These are phyloP conservation scores for Pterostichus madidus DNA, from an alignment of 2,888 invertebrate genomes.

Conservation along the genomic window DNA sequence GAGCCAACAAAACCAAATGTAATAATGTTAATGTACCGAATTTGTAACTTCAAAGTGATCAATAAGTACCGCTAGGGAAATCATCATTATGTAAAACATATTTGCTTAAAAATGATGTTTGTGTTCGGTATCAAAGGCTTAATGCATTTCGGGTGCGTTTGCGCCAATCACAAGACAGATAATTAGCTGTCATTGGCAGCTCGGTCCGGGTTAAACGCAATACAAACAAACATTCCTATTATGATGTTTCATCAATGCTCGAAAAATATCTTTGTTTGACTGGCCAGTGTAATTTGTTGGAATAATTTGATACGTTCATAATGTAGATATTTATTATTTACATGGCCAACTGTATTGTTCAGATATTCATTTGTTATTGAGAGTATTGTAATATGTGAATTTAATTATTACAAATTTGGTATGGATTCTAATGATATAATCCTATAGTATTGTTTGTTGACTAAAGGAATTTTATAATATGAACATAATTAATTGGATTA, in stretches of 20 bases:
- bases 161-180: constrained; percentile 3
- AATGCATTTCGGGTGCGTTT: background rate
- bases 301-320: constrained; percentile 9
- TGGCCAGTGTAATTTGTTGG: background rate
- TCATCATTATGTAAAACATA: constrained; percentile 22
- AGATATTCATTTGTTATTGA: constrained; percentile 1
- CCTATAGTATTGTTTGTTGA: too few relatives aligned
- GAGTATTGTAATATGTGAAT: background rate
- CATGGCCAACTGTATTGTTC: background rate
- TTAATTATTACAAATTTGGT: background rate
- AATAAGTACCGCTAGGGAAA: constrained; percentile 9
- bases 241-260: background rate
- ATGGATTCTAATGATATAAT: too few relatives aligned
- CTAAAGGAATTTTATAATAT: background rate
- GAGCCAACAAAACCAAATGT: background rate
- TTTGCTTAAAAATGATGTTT: constrained; percentile 18
- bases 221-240: background rate
- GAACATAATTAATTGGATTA: too few relatives aligned
- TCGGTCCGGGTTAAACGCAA: background rate
- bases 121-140: constrained; percentile 18
- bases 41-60: constrained; percentile 26
- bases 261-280: constrained; percentile 20
- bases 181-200: constrained; percentile 26
- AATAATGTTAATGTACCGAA: constrained; percentile 42
- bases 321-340: constrained; percentile 13